Conservation (phyloP, 2,113 vertebrate genomes). For the Eolophus roseicapilla region DNA sequence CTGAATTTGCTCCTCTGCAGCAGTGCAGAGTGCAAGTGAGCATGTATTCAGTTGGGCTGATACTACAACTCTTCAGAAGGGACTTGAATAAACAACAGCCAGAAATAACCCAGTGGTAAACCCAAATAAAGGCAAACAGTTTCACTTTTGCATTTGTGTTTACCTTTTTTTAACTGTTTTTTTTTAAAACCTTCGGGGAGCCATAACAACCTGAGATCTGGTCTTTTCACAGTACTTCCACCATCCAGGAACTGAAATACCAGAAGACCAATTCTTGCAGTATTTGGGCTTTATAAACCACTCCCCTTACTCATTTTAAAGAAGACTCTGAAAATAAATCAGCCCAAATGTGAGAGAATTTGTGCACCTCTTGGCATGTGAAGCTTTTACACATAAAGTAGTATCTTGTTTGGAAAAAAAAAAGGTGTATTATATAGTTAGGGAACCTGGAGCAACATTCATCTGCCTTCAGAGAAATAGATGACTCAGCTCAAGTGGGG, state of each 20-base stretch:
- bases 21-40: background rate
- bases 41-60: background rate
- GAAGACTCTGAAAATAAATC: background rate
- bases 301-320: background rate
- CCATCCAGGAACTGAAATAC: background rate
- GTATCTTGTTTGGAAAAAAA: background rate
- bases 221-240: background rate
- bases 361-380: background rate
- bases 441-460: background rate
- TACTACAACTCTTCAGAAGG: background rate
- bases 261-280: background rate
- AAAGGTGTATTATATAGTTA: background rate
- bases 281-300: background rate
- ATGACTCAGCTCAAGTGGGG: background rate
- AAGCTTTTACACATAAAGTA: background rate
- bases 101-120: conserved; percentile 13
- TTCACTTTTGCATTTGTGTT: background rate
- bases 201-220: background rate
- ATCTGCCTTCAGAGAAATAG: background rate
- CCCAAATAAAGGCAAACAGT: background rate
- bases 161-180: background rate
- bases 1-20: background rate
- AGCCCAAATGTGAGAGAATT: background rate
- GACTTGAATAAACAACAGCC: background rate
- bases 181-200: background rate